Percentiles rank a stretch among this genome's conserved stretches.
These are phyloP conservation scores for Tetranychus piercei DNA, from an alignment of 2,888 invertebrate species.

Conservation along the genomic window DNA sequence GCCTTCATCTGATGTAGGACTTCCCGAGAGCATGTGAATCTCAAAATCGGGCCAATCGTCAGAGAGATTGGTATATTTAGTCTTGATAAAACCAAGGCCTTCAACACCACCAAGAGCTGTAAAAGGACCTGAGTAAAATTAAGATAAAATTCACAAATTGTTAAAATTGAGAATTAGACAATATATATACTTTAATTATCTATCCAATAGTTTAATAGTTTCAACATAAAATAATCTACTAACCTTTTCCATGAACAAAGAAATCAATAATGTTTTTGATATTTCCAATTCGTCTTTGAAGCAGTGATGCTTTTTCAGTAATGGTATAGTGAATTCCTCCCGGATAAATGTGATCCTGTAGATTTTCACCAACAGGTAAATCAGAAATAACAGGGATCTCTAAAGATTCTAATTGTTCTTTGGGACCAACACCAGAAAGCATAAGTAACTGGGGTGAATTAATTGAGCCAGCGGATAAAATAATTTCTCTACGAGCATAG, in stretches of 20 bases:
- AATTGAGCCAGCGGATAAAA: constrained; percentile 38
- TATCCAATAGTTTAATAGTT: not conserved
- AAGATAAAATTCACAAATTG: too few relatives aligned
- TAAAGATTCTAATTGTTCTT: constrained; percentile 38
- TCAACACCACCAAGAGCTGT: constrained; percentile 67
- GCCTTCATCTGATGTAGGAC: constrained; percentile 55
- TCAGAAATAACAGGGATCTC: constrained; percentile 58
- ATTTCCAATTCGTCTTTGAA: constrained; percentile 27
- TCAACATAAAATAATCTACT: too few relatives aligned
- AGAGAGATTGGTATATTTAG: constrained; percentile 53
- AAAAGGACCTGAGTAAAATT: constrained; percentile 40
- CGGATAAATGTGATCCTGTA: constrained; percentile 72
- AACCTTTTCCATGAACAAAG: not conserved
- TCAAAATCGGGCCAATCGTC: constrained; percentile 66
- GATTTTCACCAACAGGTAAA: constrained; percentile 60
- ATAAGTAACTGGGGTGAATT: constrained; percentile 39
- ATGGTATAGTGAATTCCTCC: constrained; percentile 56
- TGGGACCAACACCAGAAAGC: constrained; percentile 35
- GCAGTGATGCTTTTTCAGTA: constrained; percentile 45
- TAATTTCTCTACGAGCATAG: constrained; percentile 33
- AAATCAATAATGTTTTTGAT: constrained; percentile 10
- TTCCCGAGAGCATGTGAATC: constrained; percentile 67
- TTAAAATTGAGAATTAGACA: not conserved
- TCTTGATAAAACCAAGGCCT: constrained; percentile 67
- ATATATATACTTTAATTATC: not conserved